Base-by-base conservation (phyloP, 1,140 invertebrate genomes). In the Hermetia illucens region DNA sequence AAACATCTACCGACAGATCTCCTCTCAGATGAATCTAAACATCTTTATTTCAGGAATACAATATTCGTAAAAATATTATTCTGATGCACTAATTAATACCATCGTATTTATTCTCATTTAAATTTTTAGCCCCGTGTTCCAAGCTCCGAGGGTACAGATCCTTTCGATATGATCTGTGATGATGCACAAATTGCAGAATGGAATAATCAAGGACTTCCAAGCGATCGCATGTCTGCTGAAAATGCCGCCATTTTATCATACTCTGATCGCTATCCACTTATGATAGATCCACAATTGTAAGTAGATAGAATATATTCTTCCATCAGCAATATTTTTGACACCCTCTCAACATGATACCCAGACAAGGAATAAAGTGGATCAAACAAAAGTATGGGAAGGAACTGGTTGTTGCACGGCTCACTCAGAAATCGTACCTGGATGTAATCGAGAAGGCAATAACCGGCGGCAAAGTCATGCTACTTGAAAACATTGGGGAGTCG, bases 341-440 rank as follows among this genome's bases (percentile, higher is more conserved):
- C 2, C 19, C 17, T 2, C 33, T 34, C 40, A 32, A 25, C 10
- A 21, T 42, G 29, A 50, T 65, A 55, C 47, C 63, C 45, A 71
- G 69, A 5, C 86, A 91, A 72, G 91, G 89, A 4, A 74, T 93
- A n/a, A 93, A 93, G 58, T 96, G 92, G 92, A 91, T 96, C 31
- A 93, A 92, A 63, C 81, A 70, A 6, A 80, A 73, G 49, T 86
- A 79, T 48, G 81, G 77, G 0, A 69, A 75, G 0, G 56, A 71
- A 1, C 58, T 95, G 20, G 71, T 75, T 42, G 73, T 89, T 2
- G 67, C 93, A 4, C 68, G 87, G 12, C 62, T 91, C 3, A 82
- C 79, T 4, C 78, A 85, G 47, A 78, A 77, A 44, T 79, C 79
- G 47, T 93, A 91, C 61, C 58, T 95, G 27, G 87, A 92, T 46